Evolutionary conservation across 2,888 invertebrate genomes (phyloP).

Genomic region (Folsomia candida): DNA sequence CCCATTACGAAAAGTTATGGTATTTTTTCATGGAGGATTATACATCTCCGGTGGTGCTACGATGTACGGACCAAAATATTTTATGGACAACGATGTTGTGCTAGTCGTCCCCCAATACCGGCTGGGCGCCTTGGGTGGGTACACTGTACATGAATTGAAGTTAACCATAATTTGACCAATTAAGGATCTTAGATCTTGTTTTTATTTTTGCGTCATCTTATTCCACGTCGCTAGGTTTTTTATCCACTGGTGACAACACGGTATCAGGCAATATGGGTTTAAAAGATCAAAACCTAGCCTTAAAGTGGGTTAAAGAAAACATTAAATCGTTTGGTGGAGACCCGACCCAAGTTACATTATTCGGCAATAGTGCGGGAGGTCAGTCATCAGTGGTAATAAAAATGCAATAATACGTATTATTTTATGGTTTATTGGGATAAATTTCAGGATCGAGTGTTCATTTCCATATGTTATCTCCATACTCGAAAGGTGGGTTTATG

Average conservation of each 20-base stretch:
- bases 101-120: conserved; percentile 23
- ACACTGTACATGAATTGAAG: not conserved
- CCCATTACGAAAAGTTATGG: conserved; percentile 20
- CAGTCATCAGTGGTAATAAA: not conserved
- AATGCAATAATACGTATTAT: too few relatives aligned
- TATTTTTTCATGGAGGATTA: conserved; percentile 31
- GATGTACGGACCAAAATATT: conserved; percentile 30
- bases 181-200: not conserved
- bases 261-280: conserved; percentile 26
- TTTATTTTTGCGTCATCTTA: not conserved
- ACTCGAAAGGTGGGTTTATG: conserved; percentile 19
- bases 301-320: conserved; percentile 15
- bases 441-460: conserved; percentile 20
- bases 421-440: not conserved
- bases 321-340: conserved; percentile 18
- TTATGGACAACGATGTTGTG: conserved; percentile 37
- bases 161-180: not conserved
- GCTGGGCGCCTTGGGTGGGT: conserved; percentile 21
- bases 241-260: conserved; percentile 28
- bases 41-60: conserved; percentile 28
- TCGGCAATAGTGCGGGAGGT: conserved; percentile 13
- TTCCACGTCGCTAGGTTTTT: conserved; percentile 14
- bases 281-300: conserved; percentile 23
- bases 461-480: conserved; percentile 26
- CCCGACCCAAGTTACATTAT: conserved; percentile 15